A percentile compares a stretch with the other conserved stretches of the same genome.
These are phyloP conservation scores for Ammodytes marinus DNA, from an alignment of 2,113 vertebrate genomes.

Conservation along the genomic window DNA sequence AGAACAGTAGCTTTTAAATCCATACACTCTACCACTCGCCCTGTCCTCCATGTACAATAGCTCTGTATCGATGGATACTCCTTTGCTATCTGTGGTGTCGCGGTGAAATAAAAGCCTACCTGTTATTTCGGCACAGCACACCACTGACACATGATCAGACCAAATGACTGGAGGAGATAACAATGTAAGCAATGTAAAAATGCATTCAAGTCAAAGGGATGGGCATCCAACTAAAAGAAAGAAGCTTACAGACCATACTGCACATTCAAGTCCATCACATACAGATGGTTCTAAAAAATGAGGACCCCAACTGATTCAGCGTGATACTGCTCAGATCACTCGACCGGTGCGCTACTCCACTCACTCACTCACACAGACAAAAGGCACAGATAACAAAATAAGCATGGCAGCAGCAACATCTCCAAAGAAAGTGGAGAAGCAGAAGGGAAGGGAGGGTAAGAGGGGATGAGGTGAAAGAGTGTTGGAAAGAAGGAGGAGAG, in stretches of 20 bases:
- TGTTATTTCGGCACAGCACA: conserved; percentile 87
- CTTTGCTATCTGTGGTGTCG: conserved; percentile 80
- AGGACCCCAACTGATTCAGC: conserved; percentile 85
- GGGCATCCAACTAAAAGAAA: conserved; percentile 89
- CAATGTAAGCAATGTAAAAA: conserved; percentile 99
- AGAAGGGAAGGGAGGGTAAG: conserved; percentile 55
- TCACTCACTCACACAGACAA: conserved; percentile 95
- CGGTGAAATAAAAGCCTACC: conserved; percentile 80
- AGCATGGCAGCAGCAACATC: conserved; percentile 82
- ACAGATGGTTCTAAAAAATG: conserved; percentile 91
- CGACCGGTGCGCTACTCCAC: conserved; percentile 63
- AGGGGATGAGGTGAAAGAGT: conserved; percentile 84
- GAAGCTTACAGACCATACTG: conserved; percentile 91
- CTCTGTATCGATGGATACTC: conserved; percentile 75
- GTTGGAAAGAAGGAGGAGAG: conserved; percentile 46
- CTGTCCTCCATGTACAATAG: conserved; percentile 73
- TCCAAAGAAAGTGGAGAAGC: conserved; percentile 81
- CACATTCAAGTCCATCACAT: conserved; percentile 93
- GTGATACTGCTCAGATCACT: conserved; percentile 66
- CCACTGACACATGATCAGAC: conserved; percentile 92
- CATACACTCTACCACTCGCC: conserved; percentile 76
- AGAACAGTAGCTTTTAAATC: conserved; percentile 74
- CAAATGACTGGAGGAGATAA: conserved; percentile 91
- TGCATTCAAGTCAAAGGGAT: conserved; percentile 99
- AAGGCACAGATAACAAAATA: conserved; percentile 89